Evolutionary conservation across 1,140 invertebrate species (phyloP), one percentile per base, ranked within the genome.

Genomic region (Aethina tumida): DNA sequence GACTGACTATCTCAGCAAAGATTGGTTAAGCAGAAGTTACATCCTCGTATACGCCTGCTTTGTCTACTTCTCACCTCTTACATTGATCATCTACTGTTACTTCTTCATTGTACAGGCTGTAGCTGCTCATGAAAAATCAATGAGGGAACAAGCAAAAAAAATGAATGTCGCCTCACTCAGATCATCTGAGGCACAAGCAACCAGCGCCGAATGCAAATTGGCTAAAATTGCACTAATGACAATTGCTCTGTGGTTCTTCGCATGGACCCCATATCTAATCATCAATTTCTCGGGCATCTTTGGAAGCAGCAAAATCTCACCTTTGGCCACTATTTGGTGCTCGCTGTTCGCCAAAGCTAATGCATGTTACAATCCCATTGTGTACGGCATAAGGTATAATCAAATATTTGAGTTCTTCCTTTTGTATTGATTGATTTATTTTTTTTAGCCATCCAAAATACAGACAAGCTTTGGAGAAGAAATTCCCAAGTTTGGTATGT

Each of bases 81-180:
- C 75, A 41, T 60, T 72, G 18, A 86, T 90, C 44, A 73, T 84
- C 53, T 81, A 76, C 53, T 79, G 77, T 30, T 90, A 90, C 60
- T 83, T 68, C 58, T 80, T 77, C 62, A 89, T 89, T 47, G 75
- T 87, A 42, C 65, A 74, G 66, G 79, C 84, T 31, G 83, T 89
- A 12, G 69, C 76, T 14, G 75, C 77, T 37, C 85, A 91, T 53
- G 84, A 89, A 56, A 80, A 79, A 59, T 68, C 72, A 22, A 86
- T 91, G 80, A 63, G 79, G 35, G 81, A 85, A 55, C 82, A 86
- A 63, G 83, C 82, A 2, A 85, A 84, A 62, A 86, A 85, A 61
- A 87, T 86, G 82, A 86, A 86, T 53, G 82, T 87, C 6, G 74
- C 81, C 31, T 84, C 81, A 1, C 62, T 86, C 32, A 61, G 82